Base-by-base conservation (phyloP, 2,888 invertebrate genomes). In the Ophion obscuratus region DNA sequence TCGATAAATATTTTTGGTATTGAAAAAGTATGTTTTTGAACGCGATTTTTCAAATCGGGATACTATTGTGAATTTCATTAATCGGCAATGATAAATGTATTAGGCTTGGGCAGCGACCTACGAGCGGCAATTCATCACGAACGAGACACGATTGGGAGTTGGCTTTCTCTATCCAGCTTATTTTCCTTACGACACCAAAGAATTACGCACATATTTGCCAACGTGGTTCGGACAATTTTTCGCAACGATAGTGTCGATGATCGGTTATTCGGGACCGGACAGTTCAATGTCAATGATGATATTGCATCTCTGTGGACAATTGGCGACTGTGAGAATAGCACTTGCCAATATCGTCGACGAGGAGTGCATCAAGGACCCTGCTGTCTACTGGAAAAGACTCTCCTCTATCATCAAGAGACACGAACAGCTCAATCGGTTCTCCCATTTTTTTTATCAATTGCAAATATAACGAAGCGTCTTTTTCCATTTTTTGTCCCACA, bases 301-400 rank as follows among this genome's bases (percentile, higher is more conserved):
- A 1, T 67, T 92, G 40, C 92, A 92, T 74, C 68, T 92, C 6
- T 92, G 92, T 61, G 90, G 90, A 5, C 92, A 92, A 78, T 66
- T 92, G 7, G 81, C 84, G 7, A 80, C 82, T 1, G 66, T 84
- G 36, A 83, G 79, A 67, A 75, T 84, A 36, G 67, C 74, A 17
- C 62, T 87, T 24, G 66, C 62, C 1, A 86, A 84, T 75, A 59
- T 87, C 44, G 86, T 82, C 44, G 84, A 78, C 62, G 77, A 80
- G 40, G 66, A 78, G 36, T 83, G 70, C 47, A 57, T 84, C 40
- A 73, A 67, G 27, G 67, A 77, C 66, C 81, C 59, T 10, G 73
- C 27, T 1, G 4, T 78, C n/a, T 86, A 77, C 27, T 83, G 85
- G 85, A 70, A 66, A 44, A 80, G 74, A 47, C 81, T 88, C 3